A percentile compares a stretch with the other conserved stretches of the same genome.
Evolutionary conservation across 2,888 invertebrate genomes (phyloP).

Genomic region (Synanthedon vespiformis): DNA sequence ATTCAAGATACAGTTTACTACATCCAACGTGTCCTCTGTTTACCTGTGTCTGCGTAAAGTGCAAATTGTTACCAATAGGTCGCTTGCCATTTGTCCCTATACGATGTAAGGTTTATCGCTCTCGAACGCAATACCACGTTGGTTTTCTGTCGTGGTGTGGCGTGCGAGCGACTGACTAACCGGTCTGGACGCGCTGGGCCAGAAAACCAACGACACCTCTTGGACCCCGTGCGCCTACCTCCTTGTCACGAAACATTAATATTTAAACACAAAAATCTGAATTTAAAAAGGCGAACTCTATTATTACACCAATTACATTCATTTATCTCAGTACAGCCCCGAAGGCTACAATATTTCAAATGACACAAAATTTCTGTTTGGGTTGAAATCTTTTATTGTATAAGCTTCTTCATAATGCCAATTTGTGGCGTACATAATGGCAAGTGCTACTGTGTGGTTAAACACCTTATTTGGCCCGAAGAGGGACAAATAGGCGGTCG

Average conservation of each 20-base stretch:
- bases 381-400: not conserved
- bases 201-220: constrained; percentile 67
- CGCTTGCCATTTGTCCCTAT: constrained; percentile 49
- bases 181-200: constrained; percentile 63
- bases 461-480: constrained; percentile 47
- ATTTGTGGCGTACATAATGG: constrained; percentile 36
- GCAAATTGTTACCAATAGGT: constrained; percentile 60
- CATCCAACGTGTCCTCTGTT: constrained; percentile 1
- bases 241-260: constrained; percentile 67
- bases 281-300: constrained; percentile 41
- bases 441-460: constrained; percentile 33
- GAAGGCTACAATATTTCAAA: constrained; percentile 26
- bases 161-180: constrained; percentile 32
- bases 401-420: constrained; percentile 12
- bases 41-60: constrained; percentile 7
- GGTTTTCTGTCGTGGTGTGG: constrained; percentile 51
- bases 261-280: constrained; percentile 47
- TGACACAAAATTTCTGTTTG: constrained; percentile 21
- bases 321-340: constrained; percentile 21
- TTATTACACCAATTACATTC: constrained; percentile 50
- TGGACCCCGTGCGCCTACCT: constrained; percentile 31
- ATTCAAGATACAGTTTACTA: constrained; percentile 22
- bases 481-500: constrained; percentile 50
- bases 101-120: constrained; percentile 58
- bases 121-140: constrained; percentile 45